A percentile compares a stretch with the other conserved stretches of the same genome.
These are phyloP conservation scores for Dallia pectoralis DNA, from an alignment of 2,797 vertebrate genomes.

Conservation along the genomic window DNA sequence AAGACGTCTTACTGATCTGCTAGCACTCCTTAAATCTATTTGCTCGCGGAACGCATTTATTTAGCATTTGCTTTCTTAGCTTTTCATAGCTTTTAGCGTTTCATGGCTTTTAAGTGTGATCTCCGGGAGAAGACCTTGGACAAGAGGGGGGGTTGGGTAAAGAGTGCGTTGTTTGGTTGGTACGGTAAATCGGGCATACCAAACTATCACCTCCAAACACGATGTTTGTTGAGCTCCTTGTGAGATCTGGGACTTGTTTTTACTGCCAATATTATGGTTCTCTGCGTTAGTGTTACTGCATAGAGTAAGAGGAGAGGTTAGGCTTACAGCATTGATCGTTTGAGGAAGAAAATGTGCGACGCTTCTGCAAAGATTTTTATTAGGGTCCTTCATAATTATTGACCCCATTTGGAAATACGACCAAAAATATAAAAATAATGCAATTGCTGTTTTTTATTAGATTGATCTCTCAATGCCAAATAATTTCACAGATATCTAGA, in stretches of 20 bases:
- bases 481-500: no score
- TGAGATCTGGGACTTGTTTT: not conserved
- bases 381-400: no score
- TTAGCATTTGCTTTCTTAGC: slow-evolving; percentile 6
- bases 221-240: not conserved
- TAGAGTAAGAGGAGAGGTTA: not conserved
- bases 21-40: slow-evolving; percentile 3
- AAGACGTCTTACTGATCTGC: slow-evolving; percentile 1
- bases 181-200: not conserved
- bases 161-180: not conserved
- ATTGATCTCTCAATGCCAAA: no score
- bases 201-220: not conserved
- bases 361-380: no score
- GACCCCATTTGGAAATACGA: no score
- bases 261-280: no score
- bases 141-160: not conserved
- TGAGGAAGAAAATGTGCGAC: no score
- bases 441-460: no score
- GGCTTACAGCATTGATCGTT: no score
- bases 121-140: not conserved
- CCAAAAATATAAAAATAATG: no score
- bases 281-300: no score
- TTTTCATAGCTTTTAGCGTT: slow-evolving; percentile 8
- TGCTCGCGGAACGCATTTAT: not conserved
- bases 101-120: not conserved